Base-by-base conservation (phyloP, 53 echinoderm and acorn worm species). In the Stichopus horrens region DNA sequence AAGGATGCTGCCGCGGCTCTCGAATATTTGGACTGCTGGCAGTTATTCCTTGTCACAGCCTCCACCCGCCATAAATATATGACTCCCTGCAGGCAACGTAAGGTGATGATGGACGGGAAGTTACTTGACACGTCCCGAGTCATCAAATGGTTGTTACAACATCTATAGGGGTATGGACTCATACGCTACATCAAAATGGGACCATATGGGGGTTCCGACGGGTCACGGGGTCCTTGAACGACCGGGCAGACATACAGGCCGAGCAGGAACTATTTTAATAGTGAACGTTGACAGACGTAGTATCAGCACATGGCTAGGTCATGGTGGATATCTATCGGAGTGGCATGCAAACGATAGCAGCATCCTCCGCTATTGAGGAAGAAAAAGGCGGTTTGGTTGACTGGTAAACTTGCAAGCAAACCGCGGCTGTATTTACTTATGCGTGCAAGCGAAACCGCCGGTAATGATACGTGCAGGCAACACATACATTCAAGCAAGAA, bases 141-240 rank as follows among this genome's bases (percentile, higher is more conserved):
- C 56, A 80, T 80, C 80, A 80, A 80, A 80, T 21, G 80, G 80
- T 80, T 80, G 80, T 80, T 80, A 80, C 80, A 80, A 58, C 20
- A 58, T 80, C 58, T 21, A n/a, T n/a, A 58, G 58, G 56, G 57
- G 57, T 51, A 80, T 58, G 80, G 80, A 20, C 57, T 80, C 68
- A n/a, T 58, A 57, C 37, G 37, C 37, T 37, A 37, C 80, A 56
- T 80, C 80, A 80, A 80, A 80, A 80, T 80, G 80, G 80, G 80
- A 80, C 80, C 80, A 80, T 56, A 80, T 80, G 80, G 57, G 80
- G 63, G 80, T 55, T 58, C 20, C 80, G 80, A 57, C 80, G 80
- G 68, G 80, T 80, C 80, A 80, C 57, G 80, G 54, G 80, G 80
- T 80, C 80, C 80, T 80, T 80, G 80, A 80, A 80, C 80, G 80